These are phyloP conservation scores for honey bee (Apis mellifera) DNA, from an alignment of 1,140 invertebrate genomes.

Conservation along the genomic window DNA sequence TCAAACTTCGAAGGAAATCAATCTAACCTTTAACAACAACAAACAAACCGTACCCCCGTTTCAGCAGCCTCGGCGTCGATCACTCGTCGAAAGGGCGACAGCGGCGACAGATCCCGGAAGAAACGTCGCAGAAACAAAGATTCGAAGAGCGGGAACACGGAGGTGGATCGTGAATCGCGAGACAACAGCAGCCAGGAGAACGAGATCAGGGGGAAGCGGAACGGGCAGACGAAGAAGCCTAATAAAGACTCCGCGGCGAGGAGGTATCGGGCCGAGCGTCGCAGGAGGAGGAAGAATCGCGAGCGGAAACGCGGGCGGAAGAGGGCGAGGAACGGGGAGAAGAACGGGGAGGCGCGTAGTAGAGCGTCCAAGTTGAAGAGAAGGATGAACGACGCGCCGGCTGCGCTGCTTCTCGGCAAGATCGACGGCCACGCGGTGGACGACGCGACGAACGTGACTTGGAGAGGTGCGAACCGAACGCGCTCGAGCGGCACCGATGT, in stretches of 20 bases:
- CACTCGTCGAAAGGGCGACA: constrained; percentile 20
- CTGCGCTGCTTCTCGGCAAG: background rate
- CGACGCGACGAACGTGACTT: background rate
- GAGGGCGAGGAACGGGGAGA: constrained; percentile 32
- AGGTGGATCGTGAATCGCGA: background rate
- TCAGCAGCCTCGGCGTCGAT: constrained; percentile 10
- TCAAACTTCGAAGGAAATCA: too few species aligned
- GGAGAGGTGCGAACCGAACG: background rate
- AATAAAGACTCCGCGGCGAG: constrained; percentile 54
- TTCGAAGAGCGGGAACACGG: background rate
- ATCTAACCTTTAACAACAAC: too few species aligned
- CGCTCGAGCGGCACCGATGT: background rate
- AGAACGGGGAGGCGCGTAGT: constrained; percentile 5
- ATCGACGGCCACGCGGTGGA: background rate
- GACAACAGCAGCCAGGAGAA: constrained; percentile 32
- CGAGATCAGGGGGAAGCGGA: constrained; percentile 44
- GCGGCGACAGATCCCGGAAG: constrained; percentile 48
- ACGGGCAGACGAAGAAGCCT: constrained; percentile 51
- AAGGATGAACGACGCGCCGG: constrained; percentile 42
- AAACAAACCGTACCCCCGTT: background rate
- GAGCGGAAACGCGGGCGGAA: constrained; percentile 52
- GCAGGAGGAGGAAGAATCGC: constrained; percentile 64
- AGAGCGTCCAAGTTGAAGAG: constrained; percentile 52
- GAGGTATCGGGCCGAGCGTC: constrained; percentile 65
- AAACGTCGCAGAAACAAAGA: constrained; percentile 64